Evolutionary conservation across 1,140 invertebrate species (phyloP), one percentile per base, ranked within the genome.

Genomic region (Dermatophagoides farinae): DNA sequence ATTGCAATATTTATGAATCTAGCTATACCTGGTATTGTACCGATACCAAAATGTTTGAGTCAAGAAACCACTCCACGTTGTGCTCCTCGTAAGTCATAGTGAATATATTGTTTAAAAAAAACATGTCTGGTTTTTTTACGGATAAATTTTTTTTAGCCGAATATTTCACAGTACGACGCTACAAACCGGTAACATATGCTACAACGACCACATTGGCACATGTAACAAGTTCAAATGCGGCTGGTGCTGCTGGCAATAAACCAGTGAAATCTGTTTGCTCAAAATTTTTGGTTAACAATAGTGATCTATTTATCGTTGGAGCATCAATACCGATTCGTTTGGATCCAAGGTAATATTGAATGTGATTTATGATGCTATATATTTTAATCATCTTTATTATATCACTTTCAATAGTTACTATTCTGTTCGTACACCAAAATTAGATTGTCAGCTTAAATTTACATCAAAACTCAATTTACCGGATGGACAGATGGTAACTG

Each of bases 1-100:
- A 65, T 65, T 43, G 50, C 66, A 52, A 62, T 69, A 9, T 69
- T 69, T 60, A 68, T 69, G 67, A 69, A 69, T 44, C 60, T 69
- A 23, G 65, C 68, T 12, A 65, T 69, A 38, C 67, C 66, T n/a
- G 67, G 63, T 16, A 66, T 67, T n/a, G 60, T 64, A 10, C 51
- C 62, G 18, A 57, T 69, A 44, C 68, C 67, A 20, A 66, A 64
- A 61, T 66, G 65, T 25, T 55, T 69, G 0, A 59, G 55, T 43
- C 57, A 61, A 6, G 66, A 68, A n/a, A 64, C 62, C 18, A 65
- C 61, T 23, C 66, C 65, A 38, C 44, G 68, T 31, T 43, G 53
- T 41, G 64, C 61, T 4, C 68, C 68, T 0, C 67, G 58, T 60
- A 49, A 49, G 57, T 47, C 11, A 37, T 38, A 23, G 1, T 23